Percentiles rank a stretch among this genome's conserved stretches.
These are phyloP conservation scores for Otolemur garnettii DNA, from an alignment of 2,113 vertebrate species.

Conservation along the genomic window DNA sequence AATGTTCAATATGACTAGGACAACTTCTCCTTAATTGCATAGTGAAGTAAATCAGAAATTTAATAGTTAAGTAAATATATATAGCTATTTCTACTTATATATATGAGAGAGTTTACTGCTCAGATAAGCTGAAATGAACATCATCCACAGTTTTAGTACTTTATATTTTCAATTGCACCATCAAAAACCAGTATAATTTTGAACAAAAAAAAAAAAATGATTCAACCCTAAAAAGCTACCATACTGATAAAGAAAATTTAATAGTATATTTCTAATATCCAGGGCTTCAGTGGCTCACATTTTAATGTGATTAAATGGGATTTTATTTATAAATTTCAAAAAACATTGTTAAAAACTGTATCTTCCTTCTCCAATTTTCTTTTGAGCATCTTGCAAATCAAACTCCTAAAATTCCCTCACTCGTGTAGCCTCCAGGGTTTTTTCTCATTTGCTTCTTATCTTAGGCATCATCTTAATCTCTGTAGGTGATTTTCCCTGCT, in stretches of 20 bases:
- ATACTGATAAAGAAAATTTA: background rate
- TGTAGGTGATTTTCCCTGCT: background rate
- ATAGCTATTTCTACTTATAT: background rate
- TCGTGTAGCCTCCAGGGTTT: background rate
- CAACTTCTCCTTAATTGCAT: background rate
- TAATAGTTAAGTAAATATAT: background rate
- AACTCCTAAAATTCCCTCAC: background rate
- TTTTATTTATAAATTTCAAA: background rate
- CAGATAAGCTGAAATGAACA: constrained; percentile 10
- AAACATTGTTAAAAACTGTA: background rate
- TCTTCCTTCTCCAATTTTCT: background rate
- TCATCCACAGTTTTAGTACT: background rate
- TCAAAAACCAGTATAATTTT: background rate
- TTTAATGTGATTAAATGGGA: constrained; percentile 25
- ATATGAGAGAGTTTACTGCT: background rate
- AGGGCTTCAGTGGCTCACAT: background rate
- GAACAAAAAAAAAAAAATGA: background rate
- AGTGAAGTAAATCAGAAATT: background rate
- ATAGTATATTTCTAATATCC: background rate
- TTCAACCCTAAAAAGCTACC: background rate
- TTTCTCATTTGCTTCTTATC: background rate
- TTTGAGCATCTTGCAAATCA: background rate
- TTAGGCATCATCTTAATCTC: background rate
- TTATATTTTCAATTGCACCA: background rate
- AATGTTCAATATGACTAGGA: background rate